Percentiles rank a stretch among this genome's conserved stretches.
phyloP scores from a whole-genome alignment of 1,140 invertebrate species.

The Diachasma alloeum region DNA sequence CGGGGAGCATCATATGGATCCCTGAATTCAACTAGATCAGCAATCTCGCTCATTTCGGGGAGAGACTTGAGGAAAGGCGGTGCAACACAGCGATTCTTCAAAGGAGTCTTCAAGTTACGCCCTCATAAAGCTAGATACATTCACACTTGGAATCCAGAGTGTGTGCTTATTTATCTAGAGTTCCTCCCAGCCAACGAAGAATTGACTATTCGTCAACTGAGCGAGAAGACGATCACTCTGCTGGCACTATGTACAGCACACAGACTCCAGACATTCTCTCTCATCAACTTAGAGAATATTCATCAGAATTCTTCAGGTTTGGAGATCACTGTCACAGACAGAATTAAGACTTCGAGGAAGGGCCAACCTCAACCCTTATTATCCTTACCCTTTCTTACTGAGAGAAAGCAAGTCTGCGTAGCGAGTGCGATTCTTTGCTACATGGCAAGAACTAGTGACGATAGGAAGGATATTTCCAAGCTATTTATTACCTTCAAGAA shows the following conservation, averaged over 20 bases:
- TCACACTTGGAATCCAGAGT: conserved; percentile 39
- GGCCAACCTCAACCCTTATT: conserved; percentile 31
- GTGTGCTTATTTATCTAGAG: conserved; percentile 39
- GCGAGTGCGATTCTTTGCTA: conserved; percentile 20
- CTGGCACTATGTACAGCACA: conserved; percentile 38
- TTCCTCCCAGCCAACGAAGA: conserved; percentile 22
- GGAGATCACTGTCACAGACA: conserved; percentile 26
- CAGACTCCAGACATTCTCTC: conserved; percentile 38
- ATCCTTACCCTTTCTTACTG: conserved; percentile 26
- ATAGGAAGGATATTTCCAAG: not conserved
- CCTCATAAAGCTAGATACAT: conserved; percentile 41
- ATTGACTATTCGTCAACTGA: conserved; percentile 20
- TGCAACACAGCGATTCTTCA: conserved; percentile 38
- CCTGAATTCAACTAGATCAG: conserved; percentile 34
- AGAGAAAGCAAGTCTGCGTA: conserved; percentile 24
- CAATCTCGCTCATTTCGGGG: conserved; percentile 25
- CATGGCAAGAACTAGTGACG: conserved; percentile 15
- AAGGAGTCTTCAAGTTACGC: conserved; percentile 38
- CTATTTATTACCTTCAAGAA: conserved; percentile 28
- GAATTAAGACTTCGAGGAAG: conserved; percentile 32
- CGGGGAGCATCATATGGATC: conserved; percentile 35
- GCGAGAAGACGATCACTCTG: conserved; percentile 33
- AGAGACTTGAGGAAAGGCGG: conserved; percentile 30
- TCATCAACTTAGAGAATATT: conserved; percentile 36
- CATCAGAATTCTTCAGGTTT: not conserved